Evolutionary conservation across 1,140 invertebrate genomes (phyloP).

Genomic region (Nephotettix cincticeps): DNA sequence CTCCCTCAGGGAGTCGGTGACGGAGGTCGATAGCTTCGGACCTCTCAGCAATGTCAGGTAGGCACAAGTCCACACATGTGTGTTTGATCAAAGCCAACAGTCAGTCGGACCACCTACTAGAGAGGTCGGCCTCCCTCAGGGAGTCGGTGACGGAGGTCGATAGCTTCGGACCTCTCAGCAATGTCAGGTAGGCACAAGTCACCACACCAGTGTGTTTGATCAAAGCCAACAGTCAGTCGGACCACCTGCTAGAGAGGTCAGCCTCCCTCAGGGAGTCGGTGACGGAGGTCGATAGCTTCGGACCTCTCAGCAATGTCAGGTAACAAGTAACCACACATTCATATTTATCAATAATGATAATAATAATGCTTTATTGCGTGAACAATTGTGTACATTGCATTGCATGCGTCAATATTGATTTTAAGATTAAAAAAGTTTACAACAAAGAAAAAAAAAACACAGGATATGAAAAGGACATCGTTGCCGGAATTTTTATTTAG

Average conservation of each 20-base stretch:
- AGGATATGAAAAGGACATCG: too few relatives aligned
- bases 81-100: slow-evolving; percentile 92
- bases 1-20: slow-evolving; percentile 65
- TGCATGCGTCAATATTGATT: too few relatives aligned
- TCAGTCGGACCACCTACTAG: slow-evolving; percentile 66
- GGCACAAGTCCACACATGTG: too few relatives aligned
- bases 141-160: slow-evolving; percentile 72
- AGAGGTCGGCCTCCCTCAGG: slow-evolving; percentile 69
- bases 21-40: slow-evolving; percentile 80
- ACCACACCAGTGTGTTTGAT: too few relatives aligned
- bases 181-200: slow-evolving; percentile 79
- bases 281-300: slow-evolving; percentile 79
- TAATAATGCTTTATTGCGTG: too few relatives aligned
- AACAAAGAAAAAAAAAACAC: too few relatives aligned
- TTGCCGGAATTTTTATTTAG: too few relatives aligned
- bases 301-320: slow-evolving; percentile 86
- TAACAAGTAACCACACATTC: too few relatives aligned
- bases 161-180: slow-evolving; percentile 83
- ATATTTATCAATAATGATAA: too few relatives aligned
- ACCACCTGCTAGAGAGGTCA: slow-evolving; percentile 61
- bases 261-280: slow-evolving; percentile 69
- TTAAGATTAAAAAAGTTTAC: too few relatives aligned
- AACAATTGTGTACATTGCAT: too few relatives aligned
- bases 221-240: slow-evolving; percentile 84
- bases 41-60: slow-evolving; percentile 86